Evolutionary conservation across 1,140 invertebrate genomes (phyloP).

Genomic region (Popillia japonica): DNA sequence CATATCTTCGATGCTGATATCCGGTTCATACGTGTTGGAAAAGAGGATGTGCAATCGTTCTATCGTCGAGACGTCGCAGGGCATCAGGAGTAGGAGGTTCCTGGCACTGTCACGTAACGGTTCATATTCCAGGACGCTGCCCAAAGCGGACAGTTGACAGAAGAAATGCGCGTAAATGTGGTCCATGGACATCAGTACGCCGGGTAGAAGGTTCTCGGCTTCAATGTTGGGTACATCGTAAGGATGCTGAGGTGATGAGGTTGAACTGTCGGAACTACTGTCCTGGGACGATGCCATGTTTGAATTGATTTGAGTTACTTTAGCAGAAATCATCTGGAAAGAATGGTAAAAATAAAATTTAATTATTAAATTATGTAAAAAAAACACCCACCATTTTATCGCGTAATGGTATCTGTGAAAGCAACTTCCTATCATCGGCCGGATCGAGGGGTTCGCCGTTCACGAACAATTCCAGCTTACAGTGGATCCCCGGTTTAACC

Average conservation of each 20-base stretch:
- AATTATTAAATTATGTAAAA: background rate
- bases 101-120: conserved; percentile 86
- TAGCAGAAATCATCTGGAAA: conserved; percentile 81
- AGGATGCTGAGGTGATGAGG: conserved; percentile 85
- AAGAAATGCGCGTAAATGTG: conserved; percentile 86
- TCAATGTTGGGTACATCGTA: conserved; percentile 80
- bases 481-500: conserved; percentile 77
- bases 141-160: conserved; percentile 89
- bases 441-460: conserved; percentile 90
- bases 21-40: conserved; percentile 52
- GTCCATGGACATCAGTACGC: conserved; percentile 81
- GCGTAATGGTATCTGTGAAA: conserved; percentile 85
- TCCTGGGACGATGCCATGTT: conserved; percentile 87
- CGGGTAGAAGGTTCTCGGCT: conserved; percentile 88
- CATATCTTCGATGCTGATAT: conserved; percentile 71
- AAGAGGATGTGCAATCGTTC: conserved; percentile 71
- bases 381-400: conserved; percentile 84
- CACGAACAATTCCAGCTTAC: conserved; percentile 89
- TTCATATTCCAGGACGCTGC: conserved; percentile 80
- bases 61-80: conserved; percentile 82
- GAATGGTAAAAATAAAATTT: background rate
- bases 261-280: conserved; percentile 70
- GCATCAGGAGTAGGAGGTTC: conserved; percentile 87
- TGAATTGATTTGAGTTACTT: conserved; percentile 80
- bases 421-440: conserved; percentile 86